Evolutionary conservation across 2,797 vertebrate species (phyloP).

Genomic region (Sparus aurata): DNA sequence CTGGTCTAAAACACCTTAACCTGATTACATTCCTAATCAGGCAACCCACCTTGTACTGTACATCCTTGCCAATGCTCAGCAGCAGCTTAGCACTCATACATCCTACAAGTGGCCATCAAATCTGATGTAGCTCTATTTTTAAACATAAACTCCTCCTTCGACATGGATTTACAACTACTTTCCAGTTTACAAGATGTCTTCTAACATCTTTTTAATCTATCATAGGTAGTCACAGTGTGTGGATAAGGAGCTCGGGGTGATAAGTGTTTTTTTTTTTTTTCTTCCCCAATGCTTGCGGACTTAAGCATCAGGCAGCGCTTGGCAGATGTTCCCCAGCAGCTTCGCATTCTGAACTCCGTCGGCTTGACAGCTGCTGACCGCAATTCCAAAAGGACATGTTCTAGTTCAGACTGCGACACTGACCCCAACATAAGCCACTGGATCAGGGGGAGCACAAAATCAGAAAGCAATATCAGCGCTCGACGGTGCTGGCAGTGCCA

Average conservation of each 20-base stretch:
- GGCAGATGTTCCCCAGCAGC: constrained; percentile 80
- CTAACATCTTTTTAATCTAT: constrained; percentile 62
- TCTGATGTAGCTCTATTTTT: constrained; percentile 46
- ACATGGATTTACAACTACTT: constrained; percentile 56
- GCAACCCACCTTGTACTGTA: constrained; percentile 23
- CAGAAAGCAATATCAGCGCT: constrained; percentile 62
- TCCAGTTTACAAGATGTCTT: constrained; percentile 55
- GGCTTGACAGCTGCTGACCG: constrained; percentile 84
- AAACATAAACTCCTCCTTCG: constrained; percentile 39
- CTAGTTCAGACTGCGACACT: constrained; percentile 71
- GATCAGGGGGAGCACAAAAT: constrained; percentile 65
- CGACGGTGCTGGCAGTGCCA: constrained; percentile 19
- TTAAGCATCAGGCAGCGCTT: constrained; percentile 60
- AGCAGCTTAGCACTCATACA: constrained; percentile 42
- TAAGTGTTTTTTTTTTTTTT: constrained; percentile 9
- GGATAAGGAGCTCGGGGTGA: constrained; percentile 59
- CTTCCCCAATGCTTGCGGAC: constrained; percentile 48
- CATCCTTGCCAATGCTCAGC: constrained; percentile 37
- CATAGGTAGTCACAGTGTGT: constrained; percentile 24
- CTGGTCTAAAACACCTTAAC: constrained; percentile 37
- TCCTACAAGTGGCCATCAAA: constrained; percentile 36
- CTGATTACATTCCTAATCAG: constrained; percentile 65
- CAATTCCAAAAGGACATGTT: constrained; percentile 82
- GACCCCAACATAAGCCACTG: constrained; percentile 79
- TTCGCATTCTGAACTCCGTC: constrained; percentile 67